Base-by-base conservation (phyloP, 2,888 invertebrate genomes). In the Ophioninae sp. region DNA sequence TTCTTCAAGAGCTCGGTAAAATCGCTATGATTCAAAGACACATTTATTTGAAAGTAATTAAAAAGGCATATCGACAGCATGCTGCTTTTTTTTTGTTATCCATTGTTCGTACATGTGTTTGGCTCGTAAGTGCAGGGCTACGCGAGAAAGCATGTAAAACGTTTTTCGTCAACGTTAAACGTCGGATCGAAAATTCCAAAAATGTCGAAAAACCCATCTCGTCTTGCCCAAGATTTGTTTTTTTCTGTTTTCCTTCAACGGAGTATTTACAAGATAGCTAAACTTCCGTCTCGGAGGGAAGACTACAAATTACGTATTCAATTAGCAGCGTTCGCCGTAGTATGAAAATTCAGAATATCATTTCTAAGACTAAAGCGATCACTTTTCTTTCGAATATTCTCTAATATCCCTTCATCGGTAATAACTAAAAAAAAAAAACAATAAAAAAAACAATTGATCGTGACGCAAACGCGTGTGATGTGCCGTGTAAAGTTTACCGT, bases 261-360 rank as follows among this genome's bases (percentile, higher is more conserved):
- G 56, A 76, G 62, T 83, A 83, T 84, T 59, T 81, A 83, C 83
- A 84, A 50, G 74, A 79, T 79, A 50, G 23, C 72, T 65, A 78
- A 56, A 70, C 59, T 20, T 67, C 59, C 57, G 23, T 57, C 39
- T 21, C n/a, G 39, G 20, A 39, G 41, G 62, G 77, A 74, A 78
- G 69, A 44, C 83, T 80, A 81, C 44, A 67, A 44, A 50, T 70
- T 81, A 81, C 70, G 78, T 81, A 73, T 78, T 77, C 61, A 70
- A 81, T 81, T 30, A 76, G 72, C 81, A 75, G 70, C 39, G 10
- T 79, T 37, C 57, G 17, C 83, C 81, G 81, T 57, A 78, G 82
- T 81, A 81, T 72, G 81, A 81, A 84, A 84, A 81, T 81, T 84
- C 81, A 67, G 74, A 81, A 56, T 79, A 79, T 79, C 74, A 67